These are phyloP conservation scores for Thunnus thynnus DNA, from an alignment of 2,113 vertebrate genomes.

Conservation along the genomic window DNA sequence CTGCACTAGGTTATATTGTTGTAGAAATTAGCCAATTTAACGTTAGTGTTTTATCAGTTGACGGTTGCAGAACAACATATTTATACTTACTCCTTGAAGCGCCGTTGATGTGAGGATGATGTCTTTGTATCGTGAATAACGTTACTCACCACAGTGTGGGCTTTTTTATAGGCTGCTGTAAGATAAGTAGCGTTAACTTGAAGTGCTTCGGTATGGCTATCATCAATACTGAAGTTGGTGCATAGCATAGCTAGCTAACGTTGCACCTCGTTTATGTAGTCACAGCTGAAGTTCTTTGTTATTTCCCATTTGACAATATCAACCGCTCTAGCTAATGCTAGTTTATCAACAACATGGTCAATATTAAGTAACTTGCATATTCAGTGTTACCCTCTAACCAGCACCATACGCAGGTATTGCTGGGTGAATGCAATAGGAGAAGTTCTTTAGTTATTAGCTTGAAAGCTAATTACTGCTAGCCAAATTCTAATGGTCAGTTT, in stretches of 20 bases:
- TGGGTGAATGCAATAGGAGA: background rate
- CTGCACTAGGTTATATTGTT: background rate
- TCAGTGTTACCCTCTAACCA: too few species aligned
- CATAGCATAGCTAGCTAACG: background rate
- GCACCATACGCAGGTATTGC: too few species aligned
- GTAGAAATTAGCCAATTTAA: background rate
- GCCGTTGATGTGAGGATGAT: too few species aligned
- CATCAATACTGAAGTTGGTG: slow-evolving; percentile 23
- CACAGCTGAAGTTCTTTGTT: background rate
- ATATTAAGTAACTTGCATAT: too few species aligned
- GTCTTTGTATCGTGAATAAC: too few species aligned
- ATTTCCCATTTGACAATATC: background rate
- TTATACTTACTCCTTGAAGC: too few species aligned
- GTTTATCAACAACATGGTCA: too few species aligned
- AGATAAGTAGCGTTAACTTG: background rate
- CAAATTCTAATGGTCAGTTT: too few species aligned
- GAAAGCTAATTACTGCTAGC: slow-evolving; percentile 13
- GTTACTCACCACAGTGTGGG: too few species aligned
- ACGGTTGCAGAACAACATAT: background rate
- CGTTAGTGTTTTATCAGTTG: background rate
- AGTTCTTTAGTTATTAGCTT: slow-evolving; percentile 17
- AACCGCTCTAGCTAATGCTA: fast-evolving
- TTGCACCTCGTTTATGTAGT: background rate
- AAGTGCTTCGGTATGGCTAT: slow-evolving; percentile 1
- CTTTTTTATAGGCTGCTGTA: background rate